phyloP scores from a whole-genome alignment of 2,888 invertebrate species.

The Rotaria magnacalcarata region DNA sequence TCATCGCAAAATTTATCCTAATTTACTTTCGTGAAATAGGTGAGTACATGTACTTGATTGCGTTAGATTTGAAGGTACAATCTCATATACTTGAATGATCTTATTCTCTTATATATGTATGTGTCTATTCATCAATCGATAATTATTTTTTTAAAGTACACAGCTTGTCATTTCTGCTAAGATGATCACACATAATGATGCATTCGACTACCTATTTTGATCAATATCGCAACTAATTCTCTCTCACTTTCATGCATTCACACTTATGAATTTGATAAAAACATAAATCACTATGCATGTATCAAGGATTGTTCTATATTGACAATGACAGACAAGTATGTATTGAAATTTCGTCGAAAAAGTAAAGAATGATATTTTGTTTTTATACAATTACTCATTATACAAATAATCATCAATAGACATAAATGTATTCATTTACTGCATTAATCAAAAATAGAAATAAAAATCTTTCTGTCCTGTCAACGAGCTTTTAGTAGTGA shows the following conservation, averaged over 20 bases:
- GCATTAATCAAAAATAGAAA: background rate
- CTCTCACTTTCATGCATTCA: background rate
- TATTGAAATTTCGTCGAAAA: background rate
- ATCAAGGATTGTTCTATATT: background rate
- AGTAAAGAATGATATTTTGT: too few relatives aligned
- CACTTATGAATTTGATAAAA: too few relatives aligned
- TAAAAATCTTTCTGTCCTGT: background rate
- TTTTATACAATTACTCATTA: too few relatives aligned
- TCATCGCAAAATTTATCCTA: background rate
- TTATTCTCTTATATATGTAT: background rate
- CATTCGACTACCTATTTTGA: background rate
- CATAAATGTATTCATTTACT: background rate
- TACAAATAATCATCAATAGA: background rate
- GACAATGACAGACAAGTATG: background rate
- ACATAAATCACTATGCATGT: too few relatives aligned
- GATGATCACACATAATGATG: conserved; percentile 17
- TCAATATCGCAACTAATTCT: background rate
- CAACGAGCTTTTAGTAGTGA: background rate
- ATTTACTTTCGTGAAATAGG: background rate
- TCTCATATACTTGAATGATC: background rate
- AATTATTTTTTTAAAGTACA: background rate
- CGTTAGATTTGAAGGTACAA: too few relatives aligned
- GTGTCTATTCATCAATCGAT: conserved; percentile 12
- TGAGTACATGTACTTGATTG: background rate
- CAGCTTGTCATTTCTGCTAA: background rate